Percentiles rank a stretch among this genome's conserved stretches.
These are phyloP conservation scores for Eucidaris tribuloides DNA, from an alignment of 35 echinoderm and acorn worm species.

Conservation along the genomic window DNA sequence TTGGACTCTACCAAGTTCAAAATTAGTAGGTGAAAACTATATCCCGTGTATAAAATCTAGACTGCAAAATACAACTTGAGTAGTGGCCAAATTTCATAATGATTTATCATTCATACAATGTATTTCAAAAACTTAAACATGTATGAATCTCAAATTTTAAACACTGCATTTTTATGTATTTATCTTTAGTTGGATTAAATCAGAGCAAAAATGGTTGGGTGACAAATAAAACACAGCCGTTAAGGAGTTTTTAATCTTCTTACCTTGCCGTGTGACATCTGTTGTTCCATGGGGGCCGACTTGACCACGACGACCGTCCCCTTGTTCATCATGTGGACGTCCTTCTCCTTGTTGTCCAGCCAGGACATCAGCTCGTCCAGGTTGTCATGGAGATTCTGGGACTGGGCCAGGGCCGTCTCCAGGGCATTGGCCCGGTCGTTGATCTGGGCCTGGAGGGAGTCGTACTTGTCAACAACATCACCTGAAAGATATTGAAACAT, in stretches of 20 bases:
- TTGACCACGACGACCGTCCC: constrained; percentile 84
- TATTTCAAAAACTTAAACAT: too few species aligned
- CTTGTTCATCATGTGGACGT: constrained; percentile 91
- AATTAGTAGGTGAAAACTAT: too few species aligned
- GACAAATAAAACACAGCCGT: not conserved
- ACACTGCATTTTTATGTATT: too few species aligned
- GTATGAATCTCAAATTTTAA: too few species aligned
- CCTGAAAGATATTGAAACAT: too few species aligned
- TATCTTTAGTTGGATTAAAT: too few species aligned
- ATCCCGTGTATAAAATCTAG: too few species aligned
- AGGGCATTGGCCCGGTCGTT: constrained; percentile 58
- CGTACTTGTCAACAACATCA: constrained; percentile 71
- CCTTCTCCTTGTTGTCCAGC: constrained; percentile 73
- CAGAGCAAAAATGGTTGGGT: too few species aligned
- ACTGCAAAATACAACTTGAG: too few species aligned
- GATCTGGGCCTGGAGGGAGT: constrained; percentile 61
- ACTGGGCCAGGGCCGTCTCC: constrained; percentile 73
- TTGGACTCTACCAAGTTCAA: too few species aligned
- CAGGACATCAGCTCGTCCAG: constrained; percentile 76
- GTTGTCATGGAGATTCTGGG: constrained; percentile 79
- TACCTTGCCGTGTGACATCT: constrained; percentile 75
- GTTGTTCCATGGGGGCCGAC: constrained; percentile 68
- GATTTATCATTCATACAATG: too few species aligned
- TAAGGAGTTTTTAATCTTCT: not conserved
- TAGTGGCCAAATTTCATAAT: too few species aligned